These are phyloP conservation scores for Aspiorhynchus laticeps DNA, from an alignment of 2,113 vertebrate genomes.

Conservation along the genomic window DNA sequence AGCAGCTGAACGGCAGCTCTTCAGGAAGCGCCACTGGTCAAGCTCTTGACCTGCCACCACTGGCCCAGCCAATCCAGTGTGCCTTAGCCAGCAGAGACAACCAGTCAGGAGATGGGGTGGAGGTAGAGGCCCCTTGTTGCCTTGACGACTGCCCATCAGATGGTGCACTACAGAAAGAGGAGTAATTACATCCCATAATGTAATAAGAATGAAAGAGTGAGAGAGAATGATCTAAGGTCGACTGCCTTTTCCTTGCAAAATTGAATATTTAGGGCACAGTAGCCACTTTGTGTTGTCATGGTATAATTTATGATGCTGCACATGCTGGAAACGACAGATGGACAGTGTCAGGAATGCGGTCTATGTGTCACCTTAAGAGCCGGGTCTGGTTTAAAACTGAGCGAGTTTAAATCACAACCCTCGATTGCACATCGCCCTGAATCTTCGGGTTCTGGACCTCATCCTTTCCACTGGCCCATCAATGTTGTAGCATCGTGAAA, in stretches of 20 bases:
- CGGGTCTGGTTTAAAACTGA: constrained; percentile 56
- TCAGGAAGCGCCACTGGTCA: constrained; percentile 74
- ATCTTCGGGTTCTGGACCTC: constrained; percentile 53
- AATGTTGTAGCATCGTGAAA: constrained; percentile 57
- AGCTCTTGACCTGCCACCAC: constrained; percentile 78
- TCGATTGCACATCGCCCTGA: constrained; percentile 52
- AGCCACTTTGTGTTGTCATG: constrained; percentile 62
- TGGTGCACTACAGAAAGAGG: constrained; percentile 84
- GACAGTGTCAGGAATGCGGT: constrained; percentile 52
- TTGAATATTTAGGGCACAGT: constrained; percentile 59
- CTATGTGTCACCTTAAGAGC: constrained; percentile 50
- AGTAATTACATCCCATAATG: constrained; percentile 72
- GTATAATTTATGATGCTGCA: constrained; percentile 57
- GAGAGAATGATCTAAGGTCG: constrained; percentile 74
- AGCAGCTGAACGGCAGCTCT: constrained; percentile 85
- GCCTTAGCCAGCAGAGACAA: constrained; percentile 90
- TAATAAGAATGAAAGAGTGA: constrained; percentile 56
- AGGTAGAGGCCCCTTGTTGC: constrained; percentile 80
- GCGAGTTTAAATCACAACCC: constrained; percentile 51
- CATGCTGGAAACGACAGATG: constrained; percentile 56
- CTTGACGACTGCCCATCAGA: constrained; percentile 84
- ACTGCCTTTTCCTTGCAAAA: constrained; percentile 77
- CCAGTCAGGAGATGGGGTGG: constrained; percentile 80
- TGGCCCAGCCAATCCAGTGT: constrained; percentile 84
- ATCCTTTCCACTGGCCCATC: constrained; percentile 59